phyloP scores from a whole-genome alignment of 2,888 invertebrate species.

The Heliconius cydno region DNA sequence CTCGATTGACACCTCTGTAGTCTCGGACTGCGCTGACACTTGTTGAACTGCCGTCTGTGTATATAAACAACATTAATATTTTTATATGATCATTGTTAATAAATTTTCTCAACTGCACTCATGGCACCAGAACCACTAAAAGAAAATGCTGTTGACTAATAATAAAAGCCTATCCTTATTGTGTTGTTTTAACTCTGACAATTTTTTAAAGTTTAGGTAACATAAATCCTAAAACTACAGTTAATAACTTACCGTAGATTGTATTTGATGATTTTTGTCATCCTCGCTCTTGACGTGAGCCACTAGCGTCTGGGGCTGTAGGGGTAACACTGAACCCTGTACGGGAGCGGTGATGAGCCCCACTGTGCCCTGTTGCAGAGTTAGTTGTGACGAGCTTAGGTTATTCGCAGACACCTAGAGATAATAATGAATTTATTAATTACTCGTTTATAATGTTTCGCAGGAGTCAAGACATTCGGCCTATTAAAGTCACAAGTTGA shows the following conservation, averaged over 20 bases:
- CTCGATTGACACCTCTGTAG: slow-evolving; percentile 24
- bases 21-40: background rate
- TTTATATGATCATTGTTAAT: background rate
- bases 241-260: slow-evolving; percentile 46
- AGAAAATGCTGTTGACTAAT: background rate
- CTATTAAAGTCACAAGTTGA: too few relatives aligned
- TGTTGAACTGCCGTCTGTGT: background rate
- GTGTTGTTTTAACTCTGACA: background rate
- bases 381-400: slow-evolving; percentile 65
- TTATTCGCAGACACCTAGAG: slow-evolving; percentile 42
- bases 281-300: slow-evolving; percentile 69
- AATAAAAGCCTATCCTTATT: background rate
- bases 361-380: slow-evolving; percentile 63
- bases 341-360: slow-evolving; percentile 66
- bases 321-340: slow-evolving; percentile 63
- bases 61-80: background rate
- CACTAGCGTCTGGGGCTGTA: slow-evolving; percentile 58
- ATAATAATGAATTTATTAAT: background rate
- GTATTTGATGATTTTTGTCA: slow-evolving; percentile 59
- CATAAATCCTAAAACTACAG: too few relatives aligned
- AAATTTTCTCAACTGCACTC: background rate
- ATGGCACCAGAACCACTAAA: background rate
- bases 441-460: background rate
- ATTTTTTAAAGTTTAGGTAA: background rate
- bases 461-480: background rate